phyloP scores from a whole-genome alignment of 1,140 invertebrate genomes.

The Brachionus koreanus region DNA sequence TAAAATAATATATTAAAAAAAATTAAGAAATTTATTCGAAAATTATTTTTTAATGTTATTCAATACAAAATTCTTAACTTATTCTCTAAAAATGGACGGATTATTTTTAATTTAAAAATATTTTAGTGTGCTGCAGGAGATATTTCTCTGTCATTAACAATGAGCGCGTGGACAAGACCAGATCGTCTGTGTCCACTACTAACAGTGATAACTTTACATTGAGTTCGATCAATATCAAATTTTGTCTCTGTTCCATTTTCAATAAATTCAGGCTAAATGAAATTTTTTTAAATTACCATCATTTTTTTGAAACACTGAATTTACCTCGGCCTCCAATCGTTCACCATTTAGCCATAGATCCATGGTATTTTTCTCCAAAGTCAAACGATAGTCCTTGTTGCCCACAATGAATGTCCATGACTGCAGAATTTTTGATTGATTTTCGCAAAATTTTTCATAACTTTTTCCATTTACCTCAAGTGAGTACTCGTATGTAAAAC shows the following conservation, averaged over 20 bases:
- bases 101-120: neutral
- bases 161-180: constrained; percentile 37
- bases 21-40: neutral
- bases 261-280: constrained; percentile 34
- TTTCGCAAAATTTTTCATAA: constrained; percentile 72
- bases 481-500: constrained; percentile 74
- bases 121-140: neutral
- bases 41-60: neutral
- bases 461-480: constrained; percentile 67
- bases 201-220: neutral
- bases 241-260: constrained; percentile 38
- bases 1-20: neutral
- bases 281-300: neutral
- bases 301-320: constrained; percentile 41
- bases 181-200: constrained; percentile 21
- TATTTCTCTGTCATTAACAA: constrained; percentile 42
- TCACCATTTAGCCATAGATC: constrained; percentile 74
- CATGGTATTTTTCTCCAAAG: constrained; percentile 73
- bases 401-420: constrained; percentile 63
- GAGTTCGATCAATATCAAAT: neutral
- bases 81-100: constrained; percentile 16
- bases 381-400: constrained; percentile 62
- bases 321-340: constrained; percentile 65
- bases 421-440: constrained; percentile 68
- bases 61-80: neutral